Conservation (phyloP, 1,140 invertebrate genomes). For the Eumeta japonica region DNA sequence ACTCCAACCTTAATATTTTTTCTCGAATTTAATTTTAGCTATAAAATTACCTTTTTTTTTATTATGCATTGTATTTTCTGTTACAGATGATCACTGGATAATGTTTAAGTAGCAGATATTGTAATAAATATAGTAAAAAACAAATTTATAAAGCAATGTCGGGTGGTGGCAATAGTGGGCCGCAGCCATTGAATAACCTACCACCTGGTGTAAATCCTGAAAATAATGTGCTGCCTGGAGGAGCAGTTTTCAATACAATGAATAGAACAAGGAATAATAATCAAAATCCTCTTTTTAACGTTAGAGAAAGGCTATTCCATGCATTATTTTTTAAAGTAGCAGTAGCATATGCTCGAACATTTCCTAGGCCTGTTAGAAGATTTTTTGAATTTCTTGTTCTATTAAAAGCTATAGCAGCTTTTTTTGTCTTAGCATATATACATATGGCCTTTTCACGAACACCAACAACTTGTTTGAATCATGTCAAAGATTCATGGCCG, state of each 20-base stretch:
- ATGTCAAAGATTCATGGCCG: constrained; percentile 89
- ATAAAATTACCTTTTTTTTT: background rate
- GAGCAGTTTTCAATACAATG: constrained; percentile 50
- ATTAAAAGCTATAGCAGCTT: constrained; percentile 83
- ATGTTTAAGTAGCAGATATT: too few species aligned
- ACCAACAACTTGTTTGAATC: constrained; percentile 90
- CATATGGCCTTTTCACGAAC: constrained; percentile 91
- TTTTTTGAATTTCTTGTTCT: constrained; percentile 90
- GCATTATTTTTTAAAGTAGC: constrained; percentile 91
- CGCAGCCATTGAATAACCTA: constrained; percentile 40
- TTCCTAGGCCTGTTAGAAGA: constrained; percentile 82
- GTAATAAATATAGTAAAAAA: too few species aligned
- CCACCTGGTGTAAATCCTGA: constrained; percentile 54
- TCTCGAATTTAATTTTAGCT: too few species aligned
- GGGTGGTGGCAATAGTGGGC: constrained; percentile 28
- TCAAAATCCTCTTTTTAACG: constrained; percentile 77
- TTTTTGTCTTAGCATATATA: constrained; percentile 92
- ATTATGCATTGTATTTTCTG: background rate
- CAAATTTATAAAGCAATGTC: constrained; percentile 7
- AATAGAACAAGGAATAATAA: constrained; percentile 61
- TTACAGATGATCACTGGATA: background rate
- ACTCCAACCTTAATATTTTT: too few species aligned
- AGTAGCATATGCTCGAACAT: constrained; percentile 83
- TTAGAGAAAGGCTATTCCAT: constrained; percentile 92
- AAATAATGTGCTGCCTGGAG: constrained; percentile 54